A percentile compares a stretch with the other conserved stretches of the same genome.
Evolutionary conservation across 2,888 invertebrate genomes (phyloP).

Genomic region (Empis stercorea): DNA sequence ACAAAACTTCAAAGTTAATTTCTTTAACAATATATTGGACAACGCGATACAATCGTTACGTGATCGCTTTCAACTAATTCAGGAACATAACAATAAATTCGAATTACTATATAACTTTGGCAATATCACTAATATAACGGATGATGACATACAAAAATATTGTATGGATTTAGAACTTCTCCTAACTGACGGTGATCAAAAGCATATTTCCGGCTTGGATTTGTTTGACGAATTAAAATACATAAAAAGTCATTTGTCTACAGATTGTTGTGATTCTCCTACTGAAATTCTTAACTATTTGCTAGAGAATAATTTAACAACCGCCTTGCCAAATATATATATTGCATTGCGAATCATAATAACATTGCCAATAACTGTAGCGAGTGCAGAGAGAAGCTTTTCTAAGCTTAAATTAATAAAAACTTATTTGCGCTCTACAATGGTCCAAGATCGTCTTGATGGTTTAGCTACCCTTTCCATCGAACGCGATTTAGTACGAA

Average conservation of each 20-base stretch:
- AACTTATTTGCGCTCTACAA: slow-evolving; percentile 1
- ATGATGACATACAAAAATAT: not conserved
- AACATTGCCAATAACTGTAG: slow-evolving; percentile 1
- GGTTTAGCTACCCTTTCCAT: slow-evolving; percentile 3
- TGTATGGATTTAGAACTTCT: not conserved
- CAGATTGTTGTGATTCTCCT: not conserved
- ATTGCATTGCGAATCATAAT: not conserved
- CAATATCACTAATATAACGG: slow-evolving; percentile 1
- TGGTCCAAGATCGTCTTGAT: slow-evolving; percentile 4
- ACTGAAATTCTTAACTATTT: not conserved
- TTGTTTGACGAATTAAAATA: not conserved
- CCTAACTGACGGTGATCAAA: not conserved
- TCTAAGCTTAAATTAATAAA: slow-evolving; percentile 2
- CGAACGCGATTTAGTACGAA: slow-evolving; percentile 2
- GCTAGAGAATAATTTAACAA: not conserved
- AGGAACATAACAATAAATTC: slow-evolving; percentile 3
- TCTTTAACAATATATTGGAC: not conserved
- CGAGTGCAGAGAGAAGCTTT: slow-evolving; percentile 1
- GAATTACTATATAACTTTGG: slow-evolving; percentile 1
- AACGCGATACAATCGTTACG: not conserved
- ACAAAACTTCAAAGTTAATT: not conserved
- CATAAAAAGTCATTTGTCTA: not conserved
- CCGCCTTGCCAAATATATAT: slow-evolving; percentile 1
- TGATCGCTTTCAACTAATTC: slow-evolving; percentile 2
- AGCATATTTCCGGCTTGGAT: not conserved